phyloP scores from a whole-genome alignment of 2,888 invertebrate genomes.

The Lycophotia porphyrea region DNA sequence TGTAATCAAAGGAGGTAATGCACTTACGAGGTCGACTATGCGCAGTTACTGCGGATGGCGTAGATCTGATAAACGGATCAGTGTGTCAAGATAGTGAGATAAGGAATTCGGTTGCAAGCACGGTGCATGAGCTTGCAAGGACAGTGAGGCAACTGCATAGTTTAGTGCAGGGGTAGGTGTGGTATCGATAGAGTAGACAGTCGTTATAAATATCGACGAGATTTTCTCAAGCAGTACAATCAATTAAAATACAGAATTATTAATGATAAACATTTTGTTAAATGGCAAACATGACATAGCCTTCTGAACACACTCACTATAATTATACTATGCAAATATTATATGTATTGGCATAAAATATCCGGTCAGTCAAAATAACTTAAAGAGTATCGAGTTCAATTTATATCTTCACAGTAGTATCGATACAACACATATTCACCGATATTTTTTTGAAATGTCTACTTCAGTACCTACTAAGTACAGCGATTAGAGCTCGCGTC shows the following conservation, averaged over 20 bases:
- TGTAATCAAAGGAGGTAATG: neutral
- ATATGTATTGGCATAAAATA: neutral
- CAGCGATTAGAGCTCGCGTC: constrained; percentile 29
- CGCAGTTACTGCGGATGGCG: constrained; percentile 31
- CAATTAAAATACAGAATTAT: neutral
- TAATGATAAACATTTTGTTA: neutral
- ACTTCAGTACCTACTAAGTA: constrained; percentile 46
- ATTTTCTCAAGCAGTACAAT: neutral
- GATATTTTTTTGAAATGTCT: constrained; percentile 18
- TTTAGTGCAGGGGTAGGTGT: constrained; percentile 17
- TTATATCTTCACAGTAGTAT: neutral
- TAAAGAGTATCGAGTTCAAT: neutral
- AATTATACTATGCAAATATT: no score
- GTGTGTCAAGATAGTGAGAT: constrained; percentile 41
- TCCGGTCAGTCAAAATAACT: neutral
- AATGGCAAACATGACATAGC: neutral
- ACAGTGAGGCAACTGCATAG: constrained; percentile 56
- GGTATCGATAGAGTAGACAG: neutral
- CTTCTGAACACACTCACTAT: neutral
- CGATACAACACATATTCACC: neutral
- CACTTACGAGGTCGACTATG: neutral
- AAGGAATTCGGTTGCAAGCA: constrained; percentile 53
- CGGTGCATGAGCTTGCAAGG: constrained; percentile 57
- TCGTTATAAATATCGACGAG: neutral
- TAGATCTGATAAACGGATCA: constrained; percentile 54